These are phyloP conservation scores for Rhabdornis inornatus DNA, from an alignment of 2,113 vertebrate genomes.

Conservation along the genomic window DNA sequence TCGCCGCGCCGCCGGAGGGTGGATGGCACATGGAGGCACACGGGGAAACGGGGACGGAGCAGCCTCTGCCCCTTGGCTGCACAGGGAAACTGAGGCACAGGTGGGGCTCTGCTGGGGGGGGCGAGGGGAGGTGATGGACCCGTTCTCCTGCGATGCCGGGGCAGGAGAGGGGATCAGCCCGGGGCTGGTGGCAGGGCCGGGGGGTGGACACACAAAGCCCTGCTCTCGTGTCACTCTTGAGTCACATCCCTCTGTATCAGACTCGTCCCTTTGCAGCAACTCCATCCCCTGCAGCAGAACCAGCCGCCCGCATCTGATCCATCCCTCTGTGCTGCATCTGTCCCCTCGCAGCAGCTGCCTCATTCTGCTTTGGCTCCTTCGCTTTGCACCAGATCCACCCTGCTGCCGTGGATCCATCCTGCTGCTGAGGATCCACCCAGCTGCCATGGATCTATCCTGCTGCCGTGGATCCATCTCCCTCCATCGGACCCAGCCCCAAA, in stretches of 20 bases:
- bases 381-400: not conserved
- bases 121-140: not conserved
- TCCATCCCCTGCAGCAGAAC: not conserved
- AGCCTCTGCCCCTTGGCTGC: not conserved
- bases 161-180: not conserved
- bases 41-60: not conserved
- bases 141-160: accelerated
- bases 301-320: not conserved
- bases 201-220: not conserved
- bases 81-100: constrained; percentile 1
- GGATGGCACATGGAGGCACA: not conserved
- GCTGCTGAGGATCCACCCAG: accelerated
- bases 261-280: not conserved
- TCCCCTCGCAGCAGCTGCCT: not conserved
- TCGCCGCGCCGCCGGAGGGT: not conserved
- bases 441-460: not conserved
- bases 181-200: not conserved
- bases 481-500: not conserved
- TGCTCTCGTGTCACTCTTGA: not conserved
- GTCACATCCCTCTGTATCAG: not conserved
- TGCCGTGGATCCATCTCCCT: not conserved
- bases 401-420: not conserved
- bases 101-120: not conserved
- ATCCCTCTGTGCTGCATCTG: not conserved
- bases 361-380: not conserved